Evolutionary conservation across 1,140 invertebrate species (phyloP), one percentile per base, ranked within the genome.

Genomic region (Caenorhabditis latens): DNA sequence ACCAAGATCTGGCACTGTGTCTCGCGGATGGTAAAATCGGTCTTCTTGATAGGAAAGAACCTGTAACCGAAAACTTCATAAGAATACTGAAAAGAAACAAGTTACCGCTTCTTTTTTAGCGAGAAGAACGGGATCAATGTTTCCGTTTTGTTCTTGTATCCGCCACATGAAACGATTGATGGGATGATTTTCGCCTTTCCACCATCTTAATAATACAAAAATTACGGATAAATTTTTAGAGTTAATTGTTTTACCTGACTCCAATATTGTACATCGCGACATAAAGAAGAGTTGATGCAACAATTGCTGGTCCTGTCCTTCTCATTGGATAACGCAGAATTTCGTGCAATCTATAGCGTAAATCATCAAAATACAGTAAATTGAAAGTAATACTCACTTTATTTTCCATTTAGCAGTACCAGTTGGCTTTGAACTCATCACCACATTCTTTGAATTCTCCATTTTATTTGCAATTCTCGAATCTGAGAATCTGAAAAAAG

Each of bases 91-190:
- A 32, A 9, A 63, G 24, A 24, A 7, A 24, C 0, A 2, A 63
- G 3, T 24, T 50, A 79, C 71, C 4, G 46, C 71, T 79, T 79
- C 8, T 32, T 79, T 79, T 32, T 79, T 79, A 2, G 71, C 71
- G n/a, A 4, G 71, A 11, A 79, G 46, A 50, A 53, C 46, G 1
- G 71, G 71, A 50, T 79, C 71, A 2, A 79, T 46, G 21, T 24
- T 79, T 79, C 71, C 71, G 21, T 79, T 21, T 79, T 79, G 71
- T n/a, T 79, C 71, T 13, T 79, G 46, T 50, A 79, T 79, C n/a
- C 46, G n/a, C 71, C 71, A 79, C 71, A 79, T 79, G 24, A 79
- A 79, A 11, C 71, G 43, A 50, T 79, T 79, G 7, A 79, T n/a
- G 21, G 71, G 71, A 79, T 79, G 71, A 3, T 79, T 6, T 6